Base-by-base conservation (phyloP, 2,888 invertebrate genomes). In the Homarus gammarus region DNA sequence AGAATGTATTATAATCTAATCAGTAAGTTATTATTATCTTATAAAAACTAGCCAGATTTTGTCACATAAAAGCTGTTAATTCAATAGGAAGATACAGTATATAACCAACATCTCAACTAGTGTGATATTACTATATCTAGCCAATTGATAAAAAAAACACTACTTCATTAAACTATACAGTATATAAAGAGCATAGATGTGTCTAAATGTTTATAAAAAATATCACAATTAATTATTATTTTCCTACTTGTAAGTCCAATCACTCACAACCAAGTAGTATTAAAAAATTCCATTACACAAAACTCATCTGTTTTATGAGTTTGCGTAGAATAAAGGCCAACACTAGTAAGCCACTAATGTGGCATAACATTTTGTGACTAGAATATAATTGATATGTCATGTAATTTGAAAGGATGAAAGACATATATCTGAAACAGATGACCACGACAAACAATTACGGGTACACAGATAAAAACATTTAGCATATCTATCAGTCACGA, bases 201-300 rank as follows among this genome's bases (percentile, higher is more conserved):
- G 31, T 44, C 40, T 49, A 78, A 22, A 5, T 44, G 3, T 44
- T 44, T 49, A 78, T 22, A 78, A 22, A 78, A 79, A 51, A 79
- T 31, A 61, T 61, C 31, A 51, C n/a, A 1, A 61, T 61, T 12
- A 5, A 27, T 56, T 27, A 51, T 33, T 79, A 79, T 31, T n/a
- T 31, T 44, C 31, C 15, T 31, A 79, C 31, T 61, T 79, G 15
- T 61, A 61, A 40, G 33, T 10, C 49, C 31, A 61, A 51, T 18
- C 56, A 33, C 31, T 27, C 31, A 79, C 40, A 79, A 51, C 56
- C 61, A 61, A 61, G 31, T 79, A 79, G 27, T 27, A n/a, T 44
- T 78, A 78, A 49, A 61, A 31, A 31, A 8, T 61, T 61, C 31
- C 36, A 61, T 79, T 56, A 61, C 61, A 33, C 33, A 61, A 49